A percentile compares a stretch with the other conserved stretches of the same genome.
Conservation (phyloP, 2,113 vertebrate species). For the Dendrocopos noguchii region DNA sequence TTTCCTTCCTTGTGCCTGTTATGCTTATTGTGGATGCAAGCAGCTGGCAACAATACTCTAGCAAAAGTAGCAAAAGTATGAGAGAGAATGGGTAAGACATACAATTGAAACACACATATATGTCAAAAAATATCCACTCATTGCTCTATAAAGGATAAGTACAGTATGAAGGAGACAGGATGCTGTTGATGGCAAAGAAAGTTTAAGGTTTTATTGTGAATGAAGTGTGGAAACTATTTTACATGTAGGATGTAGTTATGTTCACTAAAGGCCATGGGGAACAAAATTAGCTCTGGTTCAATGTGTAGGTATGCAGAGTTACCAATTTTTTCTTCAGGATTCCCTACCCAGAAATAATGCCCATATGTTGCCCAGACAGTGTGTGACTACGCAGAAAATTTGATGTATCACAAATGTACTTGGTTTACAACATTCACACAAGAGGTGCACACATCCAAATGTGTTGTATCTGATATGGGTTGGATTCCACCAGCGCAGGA, state of each 20-base stretch:
- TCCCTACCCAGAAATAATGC: not conserved
- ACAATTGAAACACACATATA: not conserved
- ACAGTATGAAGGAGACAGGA: not conserved
- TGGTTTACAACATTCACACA: fast-evolving
- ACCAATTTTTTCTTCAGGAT: not conserved
- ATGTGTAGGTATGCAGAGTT: not conserved
- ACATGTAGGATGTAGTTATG: not conserved
- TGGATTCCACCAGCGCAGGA: not conserved
- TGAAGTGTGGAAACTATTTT: not conserved
- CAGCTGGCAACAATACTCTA: not conserved
- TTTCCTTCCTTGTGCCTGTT: not conserved
- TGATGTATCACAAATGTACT: not conserved
- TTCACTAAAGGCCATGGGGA: not conserved
- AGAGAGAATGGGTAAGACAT: not conserved
- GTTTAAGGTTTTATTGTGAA: not conserved
- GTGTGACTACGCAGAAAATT: not conserved
- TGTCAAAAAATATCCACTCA: not conserved
- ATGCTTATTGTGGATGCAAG: not conserved
- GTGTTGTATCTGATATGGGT: not conserved
- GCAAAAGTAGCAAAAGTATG: not conserved
- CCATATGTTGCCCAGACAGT: not conserved
- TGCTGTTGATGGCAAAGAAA: not conserved
- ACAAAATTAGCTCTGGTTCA: conserved; percentile 9
- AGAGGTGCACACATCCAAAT: not conserved
- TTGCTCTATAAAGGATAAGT: not conserved